These are phyloP conservation scores for Lipophrys pholis DNA, from an alignment of 2,113 vertebrate genomes.

Conservation along the genomic window DNA sequence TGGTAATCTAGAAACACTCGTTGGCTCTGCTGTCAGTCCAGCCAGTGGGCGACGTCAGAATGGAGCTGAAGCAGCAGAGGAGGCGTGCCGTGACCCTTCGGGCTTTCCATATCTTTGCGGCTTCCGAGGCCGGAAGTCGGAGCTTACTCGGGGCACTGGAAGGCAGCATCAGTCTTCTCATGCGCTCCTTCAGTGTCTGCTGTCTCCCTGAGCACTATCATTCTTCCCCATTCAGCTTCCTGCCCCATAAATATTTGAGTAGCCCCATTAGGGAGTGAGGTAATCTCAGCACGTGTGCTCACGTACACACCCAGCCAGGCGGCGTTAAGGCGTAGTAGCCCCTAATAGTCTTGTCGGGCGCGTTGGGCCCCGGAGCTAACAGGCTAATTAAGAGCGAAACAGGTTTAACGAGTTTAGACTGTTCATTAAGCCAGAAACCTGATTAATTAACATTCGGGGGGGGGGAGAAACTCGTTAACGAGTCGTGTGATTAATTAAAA, in stretches of 20 bases:
- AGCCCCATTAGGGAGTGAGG: slow-evolving; percentile 73
- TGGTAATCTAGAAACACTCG: slow-evolving; percentile 16
- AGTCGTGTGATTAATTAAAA: slow-evolving; percentile 69
- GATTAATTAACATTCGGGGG: slow-evolving; percentile 69
- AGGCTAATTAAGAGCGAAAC: slow-evolving; percentile 74
- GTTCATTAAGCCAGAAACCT: slow-evolving; percentile 71
- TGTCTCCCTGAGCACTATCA: slow-evolving; percentile 65
- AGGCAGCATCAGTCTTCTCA: slow-evolving; percentile 67
- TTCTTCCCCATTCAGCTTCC: slow-evolving; percentile 72
- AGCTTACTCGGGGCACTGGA: slow-evolving; percentile 45
- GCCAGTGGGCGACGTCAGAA: not conserved
- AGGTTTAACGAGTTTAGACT: slow-evolving; percentile 75
- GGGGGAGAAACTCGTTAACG: slow-evolving; percentile 59
- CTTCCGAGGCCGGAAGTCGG: slow-evolving; percentile 43
- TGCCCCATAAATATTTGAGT: slow-evolving; percentile 77
- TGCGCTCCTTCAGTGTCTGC: slow-evolving; percentile 49
- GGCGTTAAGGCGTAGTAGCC: slow-evolving; percentile 41
- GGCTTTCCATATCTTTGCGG: slow-evolving; percentile 46
- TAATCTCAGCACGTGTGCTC: slow-evolving; percentile 55
- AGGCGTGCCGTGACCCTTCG: slow-evolving; percentile 18
- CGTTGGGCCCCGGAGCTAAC: slow-evolving; percentile 60
- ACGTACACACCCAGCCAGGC: slow-evolving; percentile 51
- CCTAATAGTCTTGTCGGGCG: slow-evolving; percentile 66
- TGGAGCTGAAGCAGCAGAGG: not conserved
- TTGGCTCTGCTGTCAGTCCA: not conserved